These are phyloP conservation scores for Siniperca scherzeri DNA, from an alignment of 2,797 vertebrate species.

Conservation along the genomic window DNA sequence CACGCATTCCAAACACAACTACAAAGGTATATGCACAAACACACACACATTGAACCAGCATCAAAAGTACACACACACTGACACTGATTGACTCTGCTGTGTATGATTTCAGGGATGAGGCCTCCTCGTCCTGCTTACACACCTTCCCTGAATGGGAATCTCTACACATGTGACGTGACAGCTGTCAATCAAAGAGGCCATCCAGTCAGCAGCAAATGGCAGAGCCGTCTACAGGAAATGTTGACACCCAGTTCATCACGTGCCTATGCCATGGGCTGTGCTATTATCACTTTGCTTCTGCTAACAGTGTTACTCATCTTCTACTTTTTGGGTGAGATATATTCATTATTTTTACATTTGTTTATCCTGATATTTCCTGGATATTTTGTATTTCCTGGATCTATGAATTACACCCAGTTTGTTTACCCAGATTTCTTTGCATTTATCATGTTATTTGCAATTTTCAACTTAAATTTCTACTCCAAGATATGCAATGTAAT, in stretches of 20 bases:
- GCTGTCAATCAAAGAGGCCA: slow-evolving; percentile 60
- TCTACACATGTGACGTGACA: slow-evolving; percentile 53
- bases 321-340: slow-evolving; percentile 82
- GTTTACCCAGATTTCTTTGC: not conserved
- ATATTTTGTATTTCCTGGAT: not conserved
- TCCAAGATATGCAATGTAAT: no score
- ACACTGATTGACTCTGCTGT: not conserved
- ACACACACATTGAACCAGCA: not conserved
- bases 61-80: slow-evolving; percentile 25
- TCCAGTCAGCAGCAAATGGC: slow-evolving; percentile 57
- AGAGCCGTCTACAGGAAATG: slow-evolving; percentile 80
- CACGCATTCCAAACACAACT: not conserved
- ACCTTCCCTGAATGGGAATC: slow-evolving; percentile 81
- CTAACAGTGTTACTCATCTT: slow-evolving; percentile 86
- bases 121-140: slow-evolving; percentile 78
- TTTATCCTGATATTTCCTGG: not conserved
- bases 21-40: not conserved
- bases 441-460: not conserved
- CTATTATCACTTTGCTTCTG: slow-evolving; percentile 85
- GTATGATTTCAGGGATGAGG: slow-evolving; percentile 67
- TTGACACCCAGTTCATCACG: slow-evolving; percentile 77
- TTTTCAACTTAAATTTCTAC: not conserved
- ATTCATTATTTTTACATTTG: not conserved
- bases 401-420: not conserved
- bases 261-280: slow-evolving; percentile 80